These are phyloP conservation scores for Steinernema khuongi DNA, from an alignment of 1,140 invertebrate genomes.

Conservation along the genomic window DNA sequence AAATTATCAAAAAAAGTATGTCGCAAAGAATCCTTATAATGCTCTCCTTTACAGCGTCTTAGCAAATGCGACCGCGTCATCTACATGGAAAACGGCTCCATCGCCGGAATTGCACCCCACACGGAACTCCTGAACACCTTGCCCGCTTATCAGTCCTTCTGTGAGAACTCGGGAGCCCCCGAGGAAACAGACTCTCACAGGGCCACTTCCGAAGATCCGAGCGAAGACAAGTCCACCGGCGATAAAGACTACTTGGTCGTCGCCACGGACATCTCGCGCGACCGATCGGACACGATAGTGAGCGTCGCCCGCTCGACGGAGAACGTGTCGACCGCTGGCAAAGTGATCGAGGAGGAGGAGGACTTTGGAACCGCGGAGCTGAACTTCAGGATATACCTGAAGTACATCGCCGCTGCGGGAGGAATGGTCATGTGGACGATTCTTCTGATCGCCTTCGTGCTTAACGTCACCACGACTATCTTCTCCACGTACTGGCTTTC, in stretches of 20 bases:
- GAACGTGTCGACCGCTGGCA: slow-evolving; percentile 17
- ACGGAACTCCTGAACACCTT: slow-evolving; percentile 60
- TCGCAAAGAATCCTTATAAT: too few species aligned
- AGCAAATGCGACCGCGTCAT: slow-evolving; percentile 63
- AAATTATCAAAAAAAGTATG: too few species aligned
- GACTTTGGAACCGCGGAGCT: slow-evolving; percentile 41
- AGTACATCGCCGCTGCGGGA: slow-evolving; percentile 66
- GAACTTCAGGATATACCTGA: slow-evolving; percentile 36
- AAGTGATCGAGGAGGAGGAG: slow-evolving; percentile 46
- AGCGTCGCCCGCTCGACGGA: background rate
- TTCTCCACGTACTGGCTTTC: slow-evolving; percentile 70
- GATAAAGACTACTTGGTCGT: background rate
- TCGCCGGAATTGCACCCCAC: slow-evolving; percentile 62
- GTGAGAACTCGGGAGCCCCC: slow-evolving; percentile 33
- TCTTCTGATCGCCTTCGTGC: slow-evolving; percentile 64
- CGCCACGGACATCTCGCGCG: background rate
- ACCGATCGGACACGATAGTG: background rate
- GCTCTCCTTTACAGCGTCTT: slow-evolving; percentile 59
- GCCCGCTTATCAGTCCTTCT: slow-evolving; percentile 39
- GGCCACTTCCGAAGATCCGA: background rate
- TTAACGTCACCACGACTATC: slow-evolving; percentile 65
- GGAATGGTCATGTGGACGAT: slow-evolving; percentile 63
- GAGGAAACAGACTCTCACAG: background rate
- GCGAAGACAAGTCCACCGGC: background rate
- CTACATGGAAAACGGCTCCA: slow-evolving; percentile 62